phyloP scores from a whole-genome alignment of 2,797 vertebrate genomes.

The Notoglanidium macrostoma region DNA sequence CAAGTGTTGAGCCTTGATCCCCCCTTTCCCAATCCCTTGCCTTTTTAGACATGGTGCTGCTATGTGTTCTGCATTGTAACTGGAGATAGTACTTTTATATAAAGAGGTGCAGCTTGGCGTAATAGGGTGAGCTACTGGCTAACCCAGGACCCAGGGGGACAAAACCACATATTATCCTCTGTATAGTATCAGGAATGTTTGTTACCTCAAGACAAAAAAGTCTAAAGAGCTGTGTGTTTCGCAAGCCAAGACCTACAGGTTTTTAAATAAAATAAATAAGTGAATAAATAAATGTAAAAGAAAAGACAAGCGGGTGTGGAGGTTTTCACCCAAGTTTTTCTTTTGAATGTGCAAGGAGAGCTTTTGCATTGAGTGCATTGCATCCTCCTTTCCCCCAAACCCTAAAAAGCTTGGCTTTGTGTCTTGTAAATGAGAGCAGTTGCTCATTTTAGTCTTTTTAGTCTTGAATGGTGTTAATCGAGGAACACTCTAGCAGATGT shows the following conservation, averaged over 20 bases:
- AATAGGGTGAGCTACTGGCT: slow-evolving; percentile 69
- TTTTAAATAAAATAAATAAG: slow-evolving; percentile 10
- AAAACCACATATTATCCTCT: slow-evolving; percentile 69
- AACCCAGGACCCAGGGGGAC: slow-evolving; percentile 75
- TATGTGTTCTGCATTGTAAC: slow-evolving; percentile 57
- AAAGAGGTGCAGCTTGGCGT: slow-evolving; percentile 49
- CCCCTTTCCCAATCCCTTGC: background rate
- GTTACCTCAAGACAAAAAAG: slow-evolving; percentile 79
- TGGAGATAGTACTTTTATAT: slow-evolving; percentile 49
- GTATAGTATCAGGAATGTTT: slow-evolving; percentile 78
- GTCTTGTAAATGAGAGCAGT: slow-evolving; percentile 53
- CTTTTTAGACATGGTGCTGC: slow-evolving; percentile 62
- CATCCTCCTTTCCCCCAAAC: slow-evolving; percentile 39
- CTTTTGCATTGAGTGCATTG: slow-evolving; percentile 27
- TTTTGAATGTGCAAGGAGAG: slow-evolving; percentile 52
- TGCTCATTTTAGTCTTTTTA: slow-evolving; percentile 50
- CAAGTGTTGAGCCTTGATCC: background rate
- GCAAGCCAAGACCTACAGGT: slow-evolving; percentile 32
- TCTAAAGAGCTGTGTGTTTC: slow-evolving; percentile 58
- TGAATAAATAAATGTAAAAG: background rate
- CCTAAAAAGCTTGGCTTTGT: slow-evolving; percentile 46
- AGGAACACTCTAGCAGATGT: slow-evolving; percentile 61
- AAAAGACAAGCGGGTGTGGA: slow-evolving; percentile 23
- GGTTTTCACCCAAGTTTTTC: slow-evolving; percentile 40
- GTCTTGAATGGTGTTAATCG: slow-evolving; percentile 64